phyloP scores from a whole-genome alignment of 1,140 invertebrate species.

The Leptestheria dahalacensis region DNA sequence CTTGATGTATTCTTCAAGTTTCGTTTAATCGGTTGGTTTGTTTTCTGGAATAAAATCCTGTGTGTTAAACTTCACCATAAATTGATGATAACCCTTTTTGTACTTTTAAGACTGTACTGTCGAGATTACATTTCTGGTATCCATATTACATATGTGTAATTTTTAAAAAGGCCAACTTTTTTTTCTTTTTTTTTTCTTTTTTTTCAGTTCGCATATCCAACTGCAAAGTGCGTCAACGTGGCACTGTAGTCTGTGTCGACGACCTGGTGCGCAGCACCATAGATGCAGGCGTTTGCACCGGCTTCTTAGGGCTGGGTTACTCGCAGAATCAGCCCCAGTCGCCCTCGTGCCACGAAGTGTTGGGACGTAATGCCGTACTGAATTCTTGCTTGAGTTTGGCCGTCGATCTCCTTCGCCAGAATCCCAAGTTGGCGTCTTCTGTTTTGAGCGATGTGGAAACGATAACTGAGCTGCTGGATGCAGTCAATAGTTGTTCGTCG shows the following conservation, averaged over 20 bases:
- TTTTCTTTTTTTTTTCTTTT: neutral
- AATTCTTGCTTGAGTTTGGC: constrained; percentile 16
- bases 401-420: constrained; percentile 23
- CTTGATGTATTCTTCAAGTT: too few relatives aligned
- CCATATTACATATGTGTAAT: too few relatives aligned
- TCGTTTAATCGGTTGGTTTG: too few relatives aligned
- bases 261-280: neutral
- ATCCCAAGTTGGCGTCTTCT: neutral
- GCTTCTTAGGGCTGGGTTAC: neutral
- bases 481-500: neutral
- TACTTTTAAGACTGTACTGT: too few relatives aligned
- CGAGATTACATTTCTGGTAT: too few relatives aligned
- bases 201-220: neutral
- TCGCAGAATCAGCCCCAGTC: neutral
- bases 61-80: too few relatives aligned
- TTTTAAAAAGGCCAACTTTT: neutral
- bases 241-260: neutral
- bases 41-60: too few relatives aligned
- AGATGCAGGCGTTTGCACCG: neutral
- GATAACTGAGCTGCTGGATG: constrained; percentile 27
- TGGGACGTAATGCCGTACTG: neutral
- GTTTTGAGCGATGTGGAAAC: neutral
- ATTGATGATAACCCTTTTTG: too few relatives aligned
- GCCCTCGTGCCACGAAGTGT: neutral
- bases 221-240: neutral